phyloP scores from a whole-genome alignment of 1,140 invertebrate genomes.

The Condylostylus longicornis region DNA sequence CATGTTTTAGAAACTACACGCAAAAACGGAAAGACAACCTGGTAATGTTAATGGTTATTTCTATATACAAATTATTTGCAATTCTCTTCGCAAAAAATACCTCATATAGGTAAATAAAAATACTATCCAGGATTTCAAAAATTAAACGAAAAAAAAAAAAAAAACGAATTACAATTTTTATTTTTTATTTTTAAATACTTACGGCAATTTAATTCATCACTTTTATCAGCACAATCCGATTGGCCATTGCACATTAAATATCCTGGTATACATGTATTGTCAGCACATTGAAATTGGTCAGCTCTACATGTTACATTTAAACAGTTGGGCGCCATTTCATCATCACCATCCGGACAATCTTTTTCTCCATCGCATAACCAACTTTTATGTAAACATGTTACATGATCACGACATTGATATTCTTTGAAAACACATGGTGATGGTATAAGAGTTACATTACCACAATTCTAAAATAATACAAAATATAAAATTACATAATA shows the following conservation, averaged over 20 bases:
- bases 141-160: too few species aligned
- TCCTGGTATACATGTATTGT: slow-evolving; percentile 66
- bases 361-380: slow-evolving; percentile 78
- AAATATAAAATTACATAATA: too few species aligned
- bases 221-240: slow-evolving; percentile 64
- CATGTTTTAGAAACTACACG: too few species aligned
- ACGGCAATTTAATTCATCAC: slow-evolving; percentile 70
- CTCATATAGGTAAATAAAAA: too few species aligned
- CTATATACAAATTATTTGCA: too few species aligned
- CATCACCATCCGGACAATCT: slow-evolving; percentile 69
- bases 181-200: slow-evolving; percentile 21
- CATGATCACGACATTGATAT: slow-evolving; percentile 69
- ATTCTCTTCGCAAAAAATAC: too few species aligned
- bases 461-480: slow-evolving; percentile 37
- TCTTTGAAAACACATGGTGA: slow-evolving; percentile 51
- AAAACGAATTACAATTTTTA: too few species aligned
- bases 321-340: slow-evolving; percentile 54
- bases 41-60: too few species aligned
- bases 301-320: slow-evolving; percentile 61
- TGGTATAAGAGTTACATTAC: slow-evolving; percentile 33
- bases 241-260: slow-evolving; percentile 70
- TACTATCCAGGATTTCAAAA: too few species aligned
- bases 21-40: too few species aligned
- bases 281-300: slow-evolving; percentile 70
- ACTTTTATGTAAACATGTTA: slow-evolving; percentile 71